These are phyloP conservation scores for Porites australiensis DNA, from an alignment of 64 coral and sea anemone genomes.

Conservation along the genomic window DNA sequence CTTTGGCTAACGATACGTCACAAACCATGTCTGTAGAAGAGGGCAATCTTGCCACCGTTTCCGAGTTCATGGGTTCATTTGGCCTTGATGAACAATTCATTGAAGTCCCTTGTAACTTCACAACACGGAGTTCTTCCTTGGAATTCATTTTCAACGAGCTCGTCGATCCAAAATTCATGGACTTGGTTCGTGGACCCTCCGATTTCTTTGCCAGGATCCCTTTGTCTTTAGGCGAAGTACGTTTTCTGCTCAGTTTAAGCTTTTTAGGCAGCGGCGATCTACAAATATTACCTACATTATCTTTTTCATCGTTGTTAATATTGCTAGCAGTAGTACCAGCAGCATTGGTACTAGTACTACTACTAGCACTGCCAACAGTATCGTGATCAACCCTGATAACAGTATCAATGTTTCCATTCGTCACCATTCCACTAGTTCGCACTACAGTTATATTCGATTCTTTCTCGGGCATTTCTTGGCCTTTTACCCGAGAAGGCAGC, in stretches of 20 bases:
- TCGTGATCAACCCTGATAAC: neutral
- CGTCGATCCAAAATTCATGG: neutral
- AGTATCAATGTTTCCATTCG: neutral
- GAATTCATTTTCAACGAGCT: neutral
- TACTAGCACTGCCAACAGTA: neutral
- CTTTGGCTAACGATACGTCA: neutral
- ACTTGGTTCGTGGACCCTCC: neutral
- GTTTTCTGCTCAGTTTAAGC: conserved; percentile 11
- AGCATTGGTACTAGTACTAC: neutral
- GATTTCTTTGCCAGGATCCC: neutral
- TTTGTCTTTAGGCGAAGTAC: conserved; percentile 8
- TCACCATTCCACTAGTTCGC: neutral
- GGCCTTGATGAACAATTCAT: neutral
- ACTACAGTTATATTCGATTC: neutral
- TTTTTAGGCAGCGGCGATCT: conserved; percentile 32
- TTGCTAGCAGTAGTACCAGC: neutral
- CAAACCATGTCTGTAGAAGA: neutral
- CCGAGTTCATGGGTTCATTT: neutral
- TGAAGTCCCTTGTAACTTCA: neutral
- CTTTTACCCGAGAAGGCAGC: neutral
- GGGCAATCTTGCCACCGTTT: neutral
- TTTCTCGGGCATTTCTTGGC: neutral
- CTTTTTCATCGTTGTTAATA: neutral
- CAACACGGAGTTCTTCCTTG: neutral
- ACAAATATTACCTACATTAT: neutral